Evolutionary conservation across 1,140 invertebrate species (phyloP).

Genomic region (Liolophura sinensis): DNA sequence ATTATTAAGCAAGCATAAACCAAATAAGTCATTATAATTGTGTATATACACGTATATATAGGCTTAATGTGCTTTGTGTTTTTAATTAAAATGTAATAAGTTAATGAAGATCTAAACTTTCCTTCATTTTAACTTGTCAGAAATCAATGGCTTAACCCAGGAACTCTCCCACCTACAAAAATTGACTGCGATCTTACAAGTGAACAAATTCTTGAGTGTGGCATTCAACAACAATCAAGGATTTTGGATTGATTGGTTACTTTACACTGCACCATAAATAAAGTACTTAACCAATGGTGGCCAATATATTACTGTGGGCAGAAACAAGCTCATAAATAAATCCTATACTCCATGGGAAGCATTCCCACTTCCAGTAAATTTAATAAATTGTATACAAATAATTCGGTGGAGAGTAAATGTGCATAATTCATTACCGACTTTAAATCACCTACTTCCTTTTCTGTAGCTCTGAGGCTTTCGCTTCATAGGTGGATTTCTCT

Average conservation of each 20-base stretch:
- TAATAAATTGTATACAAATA: background rate
- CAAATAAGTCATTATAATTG: too few relatives aligned
- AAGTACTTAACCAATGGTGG: too few relatives aligned
- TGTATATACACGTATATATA: too few relatives aligned
- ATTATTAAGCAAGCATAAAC: background rate
- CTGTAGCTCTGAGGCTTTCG: slow-evolving; percentile 34
- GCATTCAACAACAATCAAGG: background rate
- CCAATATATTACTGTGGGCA: background rate
- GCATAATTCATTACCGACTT: background rate
- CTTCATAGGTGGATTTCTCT: slow-evolving; percentile 35
- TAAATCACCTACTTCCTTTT: slow-evolving; percentile 32
- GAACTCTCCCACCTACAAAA: too few relatives aligned
- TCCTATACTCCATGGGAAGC: background rate
- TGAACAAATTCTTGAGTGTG: background rate
- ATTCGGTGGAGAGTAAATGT: background rate
- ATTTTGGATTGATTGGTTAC: too few relatives aligned
- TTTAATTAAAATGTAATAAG: background rate
- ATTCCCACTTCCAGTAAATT: background rate
- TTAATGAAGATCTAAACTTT: too few relatives aligned
- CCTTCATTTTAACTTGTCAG: background rate
- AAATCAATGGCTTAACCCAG: too few relatives aligned
- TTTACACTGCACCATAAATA: too few relatives aligned
- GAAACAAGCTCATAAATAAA: background rate
- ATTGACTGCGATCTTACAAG: too few relatives aligned
- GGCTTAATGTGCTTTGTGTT: too few relatives aligned